Base-by-base conservation (phyloP, 2,888 invertebrate species). In the Limenitis arthemis region DNA sequence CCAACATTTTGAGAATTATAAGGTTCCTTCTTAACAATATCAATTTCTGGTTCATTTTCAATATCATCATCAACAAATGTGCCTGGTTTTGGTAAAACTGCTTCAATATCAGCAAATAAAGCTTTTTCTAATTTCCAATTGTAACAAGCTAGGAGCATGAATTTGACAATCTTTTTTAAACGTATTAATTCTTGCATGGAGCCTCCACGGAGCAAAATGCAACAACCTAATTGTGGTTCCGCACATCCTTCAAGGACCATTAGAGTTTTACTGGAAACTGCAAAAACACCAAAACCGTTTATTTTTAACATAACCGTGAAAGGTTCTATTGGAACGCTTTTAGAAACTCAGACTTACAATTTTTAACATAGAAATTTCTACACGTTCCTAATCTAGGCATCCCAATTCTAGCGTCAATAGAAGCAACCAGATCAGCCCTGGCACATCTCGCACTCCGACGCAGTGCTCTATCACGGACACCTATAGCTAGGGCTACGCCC, bases 171-270 rank as follows among this genome's bases (percentile, higher is more conserved):
- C 64, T 90, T 91, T 73, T 98, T 98, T 0, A 97, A 91, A 69
- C 91, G 90, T 8, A 90, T 87, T 6, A 98, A 84, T 71, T 97
- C 96, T n/a, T 80, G 72, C 50, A 88, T 76, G 0, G 89, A 85
- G 0, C 89, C 89, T 0, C 97, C 97, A n/a, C 96, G 89, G 3
- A 99, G 79, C 4, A 97, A 77, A 40, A 98, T 92, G 12, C 97
- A 95, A 61, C 95, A 95, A 1, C 96, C 97, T 1, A 96, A 86
- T 65, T 94, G 91, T 0, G 93, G 89, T 67, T 92, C 91, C 0
- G 94, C 92, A 61, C 97, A 94, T 6, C 97, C 96, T 77, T 98
- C 98, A 63, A 98, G 92, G 62, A 94, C 94, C 95, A 99, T 95
- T 32, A 99, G 79, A 0, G 96, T 96, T 85, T 99, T 99, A 29